Conservation (phyloP, 2,888 invertebrate genomes). For the Pachymerium ferrugineum region DNA sequence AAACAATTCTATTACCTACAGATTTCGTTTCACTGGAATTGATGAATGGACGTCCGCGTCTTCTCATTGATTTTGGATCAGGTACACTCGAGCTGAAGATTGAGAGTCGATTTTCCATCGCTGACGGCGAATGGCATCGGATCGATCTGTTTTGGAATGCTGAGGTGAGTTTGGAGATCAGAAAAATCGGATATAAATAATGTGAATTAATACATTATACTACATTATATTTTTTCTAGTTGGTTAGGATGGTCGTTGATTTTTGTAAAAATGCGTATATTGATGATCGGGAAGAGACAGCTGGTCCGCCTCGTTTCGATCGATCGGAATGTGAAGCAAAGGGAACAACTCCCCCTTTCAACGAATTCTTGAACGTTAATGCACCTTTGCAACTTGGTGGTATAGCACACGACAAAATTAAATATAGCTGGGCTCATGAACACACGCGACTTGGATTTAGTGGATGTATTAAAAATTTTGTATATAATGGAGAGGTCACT, state of each 20-base stretch:
- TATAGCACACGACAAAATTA: constrained; percentile 62
- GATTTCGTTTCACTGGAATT: constrained; percentile 94
- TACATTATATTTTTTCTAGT: constrained; percentile 48
- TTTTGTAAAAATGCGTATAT: constrained; percentile 84
- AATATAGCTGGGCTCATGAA: constrained; percentile 35
- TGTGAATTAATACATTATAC: not conserved
- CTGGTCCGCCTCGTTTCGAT: constrained; percentile 80
- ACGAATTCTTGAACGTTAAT: constrained; percentile 92
- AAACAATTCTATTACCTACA: constrained; percentile 30
- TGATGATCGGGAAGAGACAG: constrained; percentile 76
- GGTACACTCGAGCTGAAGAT: constrained; percentile 83
- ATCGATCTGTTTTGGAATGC: constrained; percentile 94
- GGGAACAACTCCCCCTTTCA: constrained; percentile 86
- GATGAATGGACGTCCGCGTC: constrained; percentile 80
- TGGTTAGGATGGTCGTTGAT: constrained; percentile 86
- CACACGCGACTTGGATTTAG: constrained; percentile 63
- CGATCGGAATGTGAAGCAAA: constrained; percentile 83
- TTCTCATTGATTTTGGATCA: constrained; percentile 90
- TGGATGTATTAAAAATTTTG: constrained; percentile 91
- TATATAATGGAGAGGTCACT: constrained; percentile 75
- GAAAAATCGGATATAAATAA: too few relatives aligned
- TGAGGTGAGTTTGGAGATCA: constrained; percentile 56
- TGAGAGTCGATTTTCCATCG: constrained; percentile 59
- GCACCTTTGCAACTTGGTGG: constrained; percentile 93
- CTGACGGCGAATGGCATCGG: constrained; percentile 97